Evolutionary conservation across 2,113 vertebrate genomes (phyloP), one percentile per base, ranked within the genome.

Genomic region (Amphiprion percula): DNA sequence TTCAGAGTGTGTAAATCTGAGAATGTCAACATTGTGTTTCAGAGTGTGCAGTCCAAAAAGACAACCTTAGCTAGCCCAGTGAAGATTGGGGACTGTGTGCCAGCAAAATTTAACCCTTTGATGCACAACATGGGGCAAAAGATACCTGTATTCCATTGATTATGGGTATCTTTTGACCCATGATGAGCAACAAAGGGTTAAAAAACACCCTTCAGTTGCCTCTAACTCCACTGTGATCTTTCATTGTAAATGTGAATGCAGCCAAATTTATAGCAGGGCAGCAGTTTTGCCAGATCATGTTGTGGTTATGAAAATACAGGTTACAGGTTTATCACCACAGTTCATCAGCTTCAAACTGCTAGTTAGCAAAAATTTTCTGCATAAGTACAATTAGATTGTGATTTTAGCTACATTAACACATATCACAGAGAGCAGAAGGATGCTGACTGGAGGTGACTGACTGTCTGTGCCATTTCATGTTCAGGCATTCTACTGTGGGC

Each of bases 171-270:
- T 26, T 26, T 26, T 3, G 21, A 21, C 26, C 3, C 26, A 3
- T 26, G 26, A 2, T 26, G 3, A 2, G 26, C 26, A 26, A 2
- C 26, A 26, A 26, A 26, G 26, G 26, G 26, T 26, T 26, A 26
- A 26, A 30, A 44, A 44, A 77, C 44, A 68, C 33, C 52, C 55
- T 61, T 77, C 26, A 41, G 8, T 41, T 5, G 21, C 21, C 33
- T 56, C 30, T 11, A 33, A 33, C 12, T 17, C 9, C n/a, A 21
- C 23, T 55, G 21, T 55, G 53, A 55, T 55, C 23, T 14, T 44
- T 44, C 2, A 44, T 14, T 44, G 7, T 44, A 44, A 50, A 19
- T 50, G 49, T 17, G 1, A 47, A 14, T 47, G 7, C 1, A 10
- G 8, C 7, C 41, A n/a, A n/a, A 50, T 17, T 14, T 5, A 14